Conservation (phyloP, 1,140 invertebrate genomes). For the Ctenoplectra terminalis region DNA sequence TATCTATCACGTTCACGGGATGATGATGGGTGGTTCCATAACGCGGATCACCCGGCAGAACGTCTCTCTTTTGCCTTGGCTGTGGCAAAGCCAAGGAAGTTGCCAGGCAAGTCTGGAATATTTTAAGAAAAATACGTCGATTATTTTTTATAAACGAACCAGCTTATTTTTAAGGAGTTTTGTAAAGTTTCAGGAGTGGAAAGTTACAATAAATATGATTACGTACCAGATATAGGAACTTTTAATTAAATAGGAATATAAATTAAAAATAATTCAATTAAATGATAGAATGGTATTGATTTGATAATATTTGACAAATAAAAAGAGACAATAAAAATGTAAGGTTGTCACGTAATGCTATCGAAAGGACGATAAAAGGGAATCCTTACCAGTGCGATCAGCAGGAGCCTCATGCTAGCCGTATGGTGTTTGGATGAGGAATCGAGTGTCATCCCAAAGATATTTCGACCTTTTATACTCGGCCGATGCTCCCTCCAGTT, state of each 20-base stretch:
- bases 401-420: conserved; percentile 78
- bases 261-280: background rate
- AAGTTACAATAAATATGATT: background rate
- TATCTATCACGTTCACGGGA: conserved; percentile 45
- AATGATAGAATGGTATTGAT: too few relatives aligned
- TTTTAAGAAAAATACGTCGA: background rate
- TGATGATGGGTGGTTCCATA: conserved; percentile 71
- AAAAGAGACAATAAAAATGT: too few relatives aligned
- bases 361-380: background rate
- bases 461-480: conserved; percentile 82
- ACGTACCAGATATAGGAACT: too few relatives aligned
- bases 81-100: conserved; percentile 56
- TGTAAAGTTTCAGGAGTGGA: background rate
- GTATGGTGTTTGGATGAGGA: conserved; percentile 71
- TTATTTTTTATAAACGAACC: background rate
- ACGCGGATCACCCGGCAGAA: conserved; percentile 77
- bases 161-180: too few relatives aligned
- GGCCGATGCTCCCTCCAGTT: conserved; percentile 72
- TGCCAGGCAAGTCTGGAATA: conserved; percentile 69
- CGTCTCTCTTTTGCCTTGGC: conserved; percentile 65
- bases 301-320: too few relatives aligned
- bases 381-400: conserved; percentile 78
- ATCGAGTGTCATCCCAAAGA: conserved; percentile 69
- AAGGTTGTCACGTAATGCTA: background rate
- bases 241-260: too few relatives aligned